Evolutionary conservation across 2,113 vertebrate genomes (phyloP).

Genomic region (Heteronetta atricapilla): DNA sequence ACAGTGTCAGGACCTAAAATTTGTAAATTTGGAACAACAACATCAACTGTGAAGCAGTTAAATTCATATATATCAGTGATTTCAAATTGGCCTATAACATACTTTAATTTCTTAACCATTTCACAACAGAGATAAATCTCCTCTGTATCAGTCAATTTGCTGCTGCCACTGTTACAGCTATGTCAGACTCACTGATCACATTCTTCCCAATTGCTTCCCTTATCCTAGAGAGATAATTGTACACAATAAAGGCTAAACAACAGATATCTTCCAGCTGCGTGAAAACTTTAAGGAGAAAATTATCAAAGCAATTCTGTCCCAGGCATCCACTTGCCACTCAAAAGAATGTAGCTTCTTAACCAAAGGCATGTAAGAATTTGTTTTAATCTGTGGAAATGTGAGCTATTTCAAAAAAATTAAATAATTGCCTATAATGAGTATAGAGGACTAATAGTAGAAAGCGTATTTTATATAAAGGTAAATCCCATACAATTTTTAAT

Average conservation of each 20-base stretch:
- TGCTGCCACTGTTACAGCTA: background rate
- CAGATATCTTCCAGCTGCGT: constrained; percentile 11
- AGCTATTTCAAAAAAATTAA: constrained; percentile 10
- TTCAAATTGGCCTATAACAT: background rate
- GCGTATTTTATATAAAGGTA: background rate
- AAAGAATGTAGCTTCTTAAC: background rate
- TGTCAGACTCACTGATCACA: constrained; percentile 11
- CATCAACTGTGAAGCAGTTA: background rate
- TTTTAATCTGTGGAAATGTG: background rate
- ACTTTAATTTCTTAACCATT: constrained; percentile 49
- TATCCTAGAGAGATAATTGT: background rate
- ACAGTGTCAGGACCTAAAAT: background rate
- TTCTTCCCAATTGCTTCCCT: background rate
- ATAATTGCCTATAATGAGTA: background rate
- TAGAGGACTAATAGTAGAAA: background rate
- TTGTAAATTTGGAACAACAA: constrained; percentile 11
- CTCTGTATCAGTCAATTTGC: background rate
- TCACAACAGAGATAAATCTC: background rate
- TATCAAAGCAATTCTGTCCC: constrained; percentile 29
- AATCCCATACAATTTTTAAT: background rate
- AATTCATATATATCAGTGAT: background rate
- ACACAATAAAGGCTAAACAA: constrained; percentile 30
- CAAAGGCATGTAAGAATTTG: background rate
- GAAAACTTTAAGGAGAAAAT: constrained; percentile 51
- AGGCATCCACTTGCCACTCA: background rate